These are phyloP conservation scores for Diplodus sargus DNA, from an alignment of 2,797 vertebrate genomes.

Conservation along the genomic window DNA sequence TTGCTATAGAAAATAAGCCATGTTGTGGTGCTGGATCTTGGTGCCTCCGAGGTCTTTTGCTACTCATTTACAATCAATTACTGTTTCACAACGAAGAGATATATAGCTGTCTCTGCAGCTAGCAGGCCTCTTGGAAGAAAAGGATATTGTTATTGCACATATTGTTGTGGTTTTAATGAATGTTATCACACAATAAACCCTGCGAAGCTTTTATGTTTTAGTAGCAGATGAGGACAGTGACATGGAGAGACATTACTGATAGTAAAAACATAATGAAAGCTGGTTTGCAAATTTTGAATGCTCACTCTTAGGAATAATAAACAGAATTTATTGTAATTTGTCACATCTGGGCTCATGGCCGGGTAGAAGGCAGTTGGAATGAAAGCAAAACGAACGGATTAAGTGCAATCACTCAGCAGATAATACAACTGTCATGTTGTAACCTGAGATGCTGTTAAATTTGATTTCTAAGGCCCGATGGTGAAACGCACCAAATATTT, in stretches of 20 bases:
- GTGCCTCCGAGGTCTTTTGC: slow-evolving; percentile 19
- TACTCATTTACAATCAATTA: slow-evolving; percentile 39
- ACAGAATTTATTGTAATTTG: slow-evolving; percentile 44
- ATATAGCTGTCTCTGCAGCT: slow-evolving; percentile 25
- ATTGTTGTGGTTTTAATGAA: slow-evolving; percentile 50
- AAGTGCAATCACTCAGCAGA: slow-evolving; percentile 26
- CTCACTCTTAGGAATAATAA: slow-evolving; percentile 40
- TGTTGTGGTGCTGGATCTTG: slow-evolving; percentile 42
- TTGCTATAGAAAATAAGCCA: slow-evolving; percentile 51
- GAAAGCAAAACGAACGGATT: slow-evolving; percentile 29
- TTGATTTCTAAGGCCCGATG: slow-evolving; percentile 1
- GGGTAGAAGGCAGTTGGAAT: slow-evolving; percentile 7
- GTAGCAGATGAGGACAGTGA: slow-evolving; percentile 29
- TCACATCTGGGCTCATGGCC: slow-evolving; percentile 22
- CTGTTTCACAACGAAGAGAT: slow-evolving; percentile 44
- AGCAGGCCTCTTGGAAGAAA: slow-evolving; percentile 30
- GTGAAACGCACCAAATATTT: slow-evolving; percentile 49
- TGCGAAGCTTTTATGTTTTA: slow-evolving; percentile 29
- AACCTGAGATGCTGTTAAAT: slow-evolving; percentile 31
- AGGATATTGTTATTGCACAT: slow-evolving; percentile 44
- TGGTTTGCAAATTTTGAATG: slow-evolving; percentile 15
- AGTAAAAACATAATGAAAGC: slow-evolving; percentile 32
- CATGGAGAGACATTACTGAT: slow-evolving; percentile 29
- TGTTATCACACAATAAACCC: slow-evolving; percentile 25
- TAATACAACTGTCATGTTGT: slow-evolving; percentile 18